A percentile compares a stretch with the other conserved stretches of the same genome.
Evolutionary conservation across 1,140 invertebrate species (phyloP).

Genomic region (Papilio dardanus): DNA sequence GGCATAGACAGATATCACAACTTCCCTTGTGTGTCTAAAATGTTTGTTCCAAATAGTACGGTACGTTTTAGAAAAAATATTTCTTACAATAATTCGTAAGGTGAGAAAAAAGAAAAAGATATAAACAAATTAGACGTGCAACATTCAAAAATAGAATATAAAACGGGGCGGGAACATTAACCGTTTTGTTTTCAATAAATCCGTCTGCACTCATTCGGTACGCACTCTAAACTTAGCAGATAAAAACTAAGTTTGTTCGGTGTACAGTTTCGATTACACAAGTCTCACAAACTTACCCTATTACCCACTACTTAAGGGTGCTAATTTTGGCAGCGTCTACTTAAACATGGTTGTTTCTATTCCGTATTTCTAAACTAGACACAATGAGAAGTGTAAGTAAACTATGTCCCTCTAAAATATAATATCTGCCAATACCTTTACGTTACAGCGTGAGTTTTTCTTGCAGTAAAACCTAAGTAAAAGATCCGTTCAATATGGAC

Average conservation of each 20-base stretch:
- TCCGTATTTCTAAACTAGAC: too few relatives aligned
- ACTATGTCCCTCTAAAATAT: not conserved
- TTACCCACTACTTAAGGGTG: conserved; percentile 68
- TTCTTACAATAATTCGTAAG: not conserved
- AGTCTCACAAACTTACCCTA: conserved; percentile 64
- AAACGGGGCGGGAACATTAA: conserved; percentile 36
- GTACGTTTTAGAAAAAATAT: not conserved
- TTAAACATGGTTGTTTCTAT: too few relatives aligned
- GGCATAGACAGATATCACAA: not conserved
- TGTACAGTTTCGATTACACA: conserved; percentile 64
- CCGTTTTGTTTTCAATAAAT: conserved; percentile 64
- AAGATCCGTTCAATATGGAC: conserved; percentile 48
- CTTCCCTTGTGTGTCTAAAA: not conserved
- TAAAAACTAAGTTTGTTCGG: conserved; percentile 69
- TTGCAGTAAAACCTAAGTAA: conserved; percentile 7
- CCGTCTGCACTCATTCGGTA: conserved; percentile 52
- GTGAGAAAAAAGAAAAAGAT: conserved; percentile 11
- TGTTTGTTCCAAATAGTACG: too few relatives aligned
- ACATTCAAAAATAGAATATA: conserved; percentile 28
- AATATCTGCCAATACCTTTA: conserved; percentile 40
- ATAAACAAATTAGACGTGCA: conserved; percentile 28
- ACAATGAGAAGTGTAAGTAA: not conserved
- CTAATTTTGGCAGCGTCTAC: conserved; percentile 65
- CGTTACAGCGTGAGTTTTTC: conserved; percentile 44
- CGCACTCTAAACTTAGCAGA: conserved; percentile 63